These are phyloP conservation scores for Brachylomia viminalis DNA, from an alignment of 2,888 invertebrate genomes.

Conservation along the genomic window DNA sequence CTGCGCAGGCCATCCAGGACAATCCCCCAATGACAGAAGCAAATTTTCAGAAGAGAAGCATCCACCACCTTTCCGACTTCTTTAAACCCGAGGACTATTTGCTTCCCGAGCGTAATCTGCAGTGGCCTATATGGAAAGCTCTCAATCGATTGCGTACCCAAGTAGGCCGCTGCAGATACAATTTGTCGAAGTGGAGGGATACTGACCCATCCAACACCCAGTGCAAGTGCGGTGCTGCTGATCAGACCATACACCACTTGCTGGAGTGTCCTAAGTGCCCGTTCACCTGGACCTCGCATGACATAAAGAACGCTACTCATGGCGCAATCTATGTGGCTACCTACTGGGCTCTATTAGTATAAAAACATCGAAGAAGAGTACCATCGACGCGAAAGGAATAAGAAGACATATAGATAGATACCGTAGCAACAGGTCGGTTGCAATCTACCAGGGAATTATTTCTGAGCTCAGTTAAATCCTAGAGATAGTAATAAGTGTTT, in stretches of 20 bases:
- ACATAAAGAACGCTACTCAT: neutral
- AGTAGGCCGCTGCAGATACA: neutral
- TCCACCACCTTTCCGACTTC: too few relatives aligned
- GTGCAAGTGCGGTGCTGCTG: neutral
- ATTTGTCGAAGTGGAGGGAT: neutral
- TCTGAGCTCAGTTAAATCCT: neutral
- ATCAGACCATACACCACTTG: neutral
- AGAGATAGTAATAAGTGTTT: neutral
- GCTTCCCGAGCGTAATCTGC: neutral
- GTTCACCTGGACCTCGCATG: neutral
- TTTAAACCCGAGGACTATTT: neutral
- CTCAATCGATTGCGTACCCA: neutral
- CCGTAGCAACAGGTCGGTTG: neutral
- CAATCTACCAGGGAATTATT: neutral
- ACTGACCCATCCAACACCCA: neutral
- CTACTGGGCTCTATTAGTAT: too few relatives aligned
- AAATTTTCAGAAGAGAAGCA: too few relatives aligned
- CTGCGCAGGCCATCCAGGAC: neutral
- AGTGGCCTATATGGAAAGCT: neutral
- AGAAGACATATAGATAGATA: neutral
- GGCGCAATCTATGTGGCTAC: neutral
- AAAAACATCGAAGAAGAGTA: neutral
- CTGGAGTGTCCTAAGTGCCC: neutral
- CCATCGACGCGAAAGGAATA: neutral
- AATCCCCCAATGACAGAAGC: neutral